Conservation (phyloP, 92 coral and sea anemone species). For the Siderastrea radians region DNA sequence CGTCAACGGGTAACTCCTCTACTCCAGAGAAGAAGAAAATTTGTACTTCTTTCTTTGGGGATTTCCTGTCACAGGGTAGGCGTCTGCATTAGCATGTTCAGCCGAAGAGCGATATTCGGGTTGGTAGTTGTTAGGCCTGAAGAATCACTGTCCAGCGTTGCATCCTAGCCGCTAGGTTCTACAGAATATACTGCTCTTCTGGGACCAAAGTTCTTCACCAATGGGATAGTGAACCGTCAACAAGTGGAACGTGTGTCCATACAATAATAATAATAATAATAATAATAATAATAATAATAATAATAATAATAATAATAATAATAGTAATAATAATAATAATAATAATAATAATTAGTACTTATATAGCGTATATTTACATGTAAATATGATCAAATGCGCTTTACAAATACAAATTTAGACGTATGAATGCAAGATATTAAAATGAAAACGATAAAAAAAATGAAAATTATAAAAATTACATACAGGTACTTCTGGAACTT, state of each 20-base stretch:
- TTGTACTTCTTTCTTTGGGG: neutral
- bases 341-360: too few relatives aligned
- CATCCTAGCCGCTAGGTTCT: slow-evolving; percentile 49
- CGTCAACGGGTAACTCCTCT: too few relatives aligned
- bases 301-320: too few relatives aligned
- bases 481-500: slow-evolving; percentile 60
- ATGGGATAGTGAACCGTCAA: slow-evolving; percentile 68
- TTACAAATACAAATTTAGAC: too few relatives aligned
- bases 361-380: too few relatives aligned
- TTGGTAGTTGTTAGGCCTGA: slow-evolving; percentile 57
- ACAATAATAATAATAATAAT: neutral
- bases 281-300: too few relatives aligned
- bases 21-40: too few relatives aligned
- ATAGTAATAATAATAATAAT: too few relatives aligned
- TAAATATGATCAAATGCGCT: too few relatives aligned
- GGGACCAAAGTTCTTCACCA: slow-evolving; percentile 56
- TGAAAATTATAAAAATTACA: too few relatives aligned
- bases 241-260: slow-evolving; percentile 43
- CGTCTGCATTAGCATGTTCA: slow-evolving; percentile 72
- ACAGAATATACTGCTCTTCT: neutral
- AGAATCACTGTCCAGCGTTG: slow-evolving; percentile 63
- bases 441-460: too few relatives aligned
- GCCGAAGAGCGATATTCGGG: slow-evolving; percentile 53
- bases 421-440: too few relatives aligned
- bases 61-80: slow-evolving; percentile 1